Conservation (phyloP, 2,797 vertebrate genomes). For the Percopsis omiscomaycus region DNA sequence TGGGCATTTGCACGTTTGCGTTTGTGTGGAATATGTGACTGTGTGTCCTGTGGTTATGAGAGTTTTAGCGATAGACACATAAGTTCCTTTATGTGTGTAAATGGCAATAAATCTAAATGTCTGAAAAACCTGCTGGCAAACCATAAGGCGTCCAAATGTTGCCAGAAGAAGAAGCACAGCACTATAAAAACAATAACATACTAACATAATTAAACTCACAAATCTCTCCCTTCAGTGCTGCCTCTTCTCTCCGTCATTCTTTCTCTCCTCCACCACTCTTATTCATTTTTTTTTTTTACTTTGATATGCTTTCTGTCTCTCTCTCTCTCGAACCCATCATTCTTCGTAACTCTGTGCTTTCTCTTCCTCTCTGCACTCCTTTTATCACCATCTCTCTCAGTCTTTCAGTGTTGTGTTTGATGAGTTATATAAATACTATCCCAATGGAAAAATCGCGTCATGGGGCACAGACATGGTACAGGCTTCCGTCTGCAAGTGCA, state of each 20-base stretch:
- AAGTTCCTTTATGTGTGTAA: too few species aligned
- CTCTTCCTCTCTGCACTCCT: not conserved
- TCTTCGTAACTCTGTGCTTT: constrained; percentile 21
- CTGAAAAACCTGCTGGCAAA: constrained; percentile 50
- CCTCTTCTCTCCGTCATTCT: constrained; percentile 9
- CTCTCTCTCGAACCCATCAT: constrained; percentile 20
- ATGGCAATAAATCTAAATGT: constrained; percentile 28
- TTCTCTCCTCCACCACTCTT: constrained; percentile 14
- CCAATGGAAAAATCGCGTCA: constrained; percentile 79
- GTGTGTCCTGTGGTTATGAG: constrained; percentile 26
- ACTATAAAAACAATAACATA: constrained; percentile 65
- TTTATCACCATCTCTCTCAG: constrained; percentile 7
- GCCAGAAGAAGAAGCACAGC: constrained; percentile 46
- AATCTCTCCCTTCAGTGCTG: constrained; percentile 51
- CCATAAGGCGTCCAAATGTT: constrained; percentile 55
- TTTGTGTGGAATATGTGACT: constrained; percentile 7
- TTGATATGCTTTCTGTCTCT: constrained; percentile 17
- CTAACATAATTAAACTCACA: constrained; percentile 73
- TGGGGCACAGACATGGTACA: constrained; percentile 74
- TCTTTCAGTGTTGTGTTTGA: constrained; percentile 68
- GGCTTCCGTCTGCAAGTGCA: constrained; percentile 55
- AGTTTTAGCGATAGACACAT: constrained; percentile 16
- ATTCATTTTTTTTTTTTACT: not conserved
- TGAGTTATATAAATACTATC: constrained; percentile 77
- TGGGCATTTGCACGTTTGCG: constrained; percentile 50